phyloP scores from a whole-genome alignment of 2,113 vertebrate species.

The Blennius ocellaris region DNA sequence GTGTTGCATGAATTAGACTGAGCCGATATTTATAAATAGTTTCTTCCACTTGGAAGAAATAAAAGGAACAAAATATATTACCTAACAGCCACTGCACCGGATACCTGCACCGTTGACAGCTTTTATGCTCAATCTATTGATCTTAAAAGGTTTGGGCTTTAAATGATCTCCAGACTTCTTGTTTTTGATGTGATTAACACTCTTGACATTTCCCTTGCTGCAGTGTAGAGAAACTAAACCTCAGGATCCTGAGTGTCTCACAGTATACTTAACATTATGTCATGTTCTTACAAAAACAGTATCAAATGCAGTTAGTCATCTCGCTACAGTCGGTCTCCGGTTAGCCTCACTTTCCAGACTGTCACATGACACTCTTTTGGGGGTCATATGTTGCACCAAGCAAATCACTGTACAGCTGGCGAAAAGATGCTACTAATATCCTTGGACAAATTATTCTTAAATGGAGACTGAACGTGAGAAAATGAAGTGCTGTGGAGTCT shows the following conservation, averaged over 20 bases:
- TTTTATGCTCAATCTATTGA: neutral
- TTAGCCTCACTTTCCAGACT: conserved; percentile 56
- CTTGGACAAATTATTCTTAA: conserved; percentile 72
- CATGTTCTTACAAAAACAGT: conserved; percentile 60
- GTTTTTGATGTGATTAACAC: conserved; percentile 1
- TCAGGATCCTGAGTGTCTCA: conserved; percentile 9
- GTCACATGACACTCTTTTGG: conserved; percentile 62
- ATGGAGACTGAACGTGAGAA: conserved; percentile 56
- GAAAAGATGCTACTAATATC: conserved; percentile 56
- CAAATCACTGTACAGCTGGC: conserved; percentile 50
- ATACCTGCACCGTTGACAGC: conserved; percentile 14
- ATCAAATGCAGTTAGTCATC: conserved; percentile 51
- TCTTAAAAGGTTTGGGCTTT: neutral
- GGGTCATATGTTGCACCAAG: conserved; percentile 51
- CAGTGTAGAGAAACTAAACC: conserved; percentile 32
- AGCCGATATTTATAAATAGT: neutral
- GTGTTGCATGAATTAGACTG: neutral
- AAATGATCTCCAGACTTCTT: conserved; percentile 10
- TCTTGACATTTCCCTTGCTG: conserved; percentile 4
- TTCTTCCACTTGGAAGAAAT: conserved; percentile 6
- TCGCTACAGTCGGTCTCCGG: conserved; percentile 50
- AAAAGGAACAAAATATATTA: neutral
- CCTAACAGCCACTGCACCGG: conserved; percentile 1
- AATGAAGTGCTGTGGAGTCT: conserved; percentile 34
- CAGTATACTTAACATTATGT: conserved; percentile 58